phyloP scores from a whole-genome alignment of 2,797 vertebrate species.

The Sebastes taczanowskii region DNA sequence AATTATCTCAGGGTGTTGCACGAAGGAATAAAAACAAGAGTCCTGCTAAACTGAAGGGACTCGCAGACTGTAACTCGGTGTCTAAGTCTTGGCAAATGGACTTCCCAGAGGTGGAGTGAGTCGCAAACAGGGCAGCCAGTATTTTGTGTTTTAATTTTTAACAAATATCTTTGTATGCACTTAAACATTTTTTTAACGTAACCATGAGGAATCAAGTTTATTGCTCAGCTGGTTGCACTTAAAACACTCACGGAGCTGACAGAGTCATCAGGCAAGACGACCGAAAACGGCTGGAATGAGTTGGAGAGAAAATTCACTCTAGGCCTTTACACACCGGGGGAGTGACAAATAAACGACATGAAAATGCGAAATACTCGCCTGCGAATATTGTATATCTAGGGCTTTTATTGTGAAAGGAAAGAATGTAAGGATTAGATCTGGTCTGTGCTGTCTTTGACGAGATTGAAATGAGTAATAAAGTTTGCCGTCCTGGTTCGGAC shows the following conservation, averaged over 20 bases:
- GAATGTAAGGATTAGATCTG: too few species aligned
- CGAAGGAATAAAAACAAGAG: constrained; percentile 23
- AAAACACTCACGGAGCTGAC: not conserved
- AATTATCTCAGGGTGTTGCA: constrained; percentile 51
- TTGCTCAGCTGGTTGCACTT: constrained; percentile 19
- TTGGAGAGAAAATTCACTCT: not conserved
- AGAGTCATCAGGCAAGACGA: constrained; percentile 11
- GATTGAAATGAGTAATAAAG: too few species aligned
- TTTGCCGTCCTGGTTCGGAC: too few species aligned
- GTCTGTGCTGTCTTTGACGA: too few species aligned
- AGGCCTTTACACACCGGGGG: too few species aligned
- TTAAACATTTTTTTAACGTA: not conserved
- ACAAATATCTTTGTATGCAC: not conserved
- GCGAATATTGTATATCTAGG: too few species aligned
- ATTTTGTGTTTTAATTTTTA: constrained; percentile 2
- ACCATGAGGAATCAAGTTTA: not conserved
- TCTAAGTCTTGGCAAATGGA: constrained; percentile 6
- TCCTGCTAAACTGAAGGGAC: not conserved
- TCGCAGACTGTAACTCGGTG: not conserved
- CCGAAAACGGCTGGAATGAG: not conserved
- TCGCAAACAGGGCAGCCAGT: not conserved
- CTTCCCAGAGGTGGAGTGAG: not conserved
- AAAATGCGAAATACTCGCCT: too few species aligned
- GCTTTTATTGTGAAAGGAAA: too few species aligned
- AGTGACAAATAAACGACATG: too few species aligned